Base-by-base conservation (phyloP, 1,140 invertebrate genomes). In the Habropoda laboriosa region DNA sequence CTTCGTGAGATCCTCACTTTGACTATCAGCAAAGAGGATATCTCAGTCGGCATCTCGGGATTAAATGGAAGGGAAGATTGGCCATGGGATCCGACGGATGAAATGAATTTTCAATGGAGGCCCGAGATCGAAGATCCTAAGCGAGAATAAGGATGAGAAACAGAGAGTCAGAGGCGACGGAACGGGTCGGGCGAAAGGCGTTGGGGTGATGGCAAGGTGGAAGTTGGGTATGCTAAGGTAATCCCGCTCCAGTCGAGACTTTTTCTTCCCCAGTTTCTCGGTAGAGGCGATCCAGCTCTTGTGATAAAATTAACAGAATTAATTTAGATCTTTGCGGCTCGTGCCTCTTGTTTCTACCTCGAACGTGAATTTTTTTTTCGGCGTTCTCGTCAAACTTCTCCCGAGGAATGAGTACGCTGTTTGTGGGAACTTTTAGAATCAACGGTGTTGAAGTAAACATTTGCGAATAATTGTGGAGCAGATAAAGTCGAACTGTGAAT, bases 101-200 rank as follows among this genome's bases (percentile, higher is more conserved):
- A 85, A 90, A 90, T 90, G 89, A 90, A 90, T 89, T 90, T 89
- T 90, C 89, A 89, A 90, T 89, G 83, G 78, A 86, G 73, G 77
- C 79, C n/a, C 49, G 47, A 64, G 78, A 80, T 75, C 73, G 68
- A 76, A 83, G 77, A 81, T 79, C 61, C 77, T 64, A 60, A 40
- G 42, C 68, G 61, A 72, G 60, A 64, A 72, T 61, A 66, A 63
- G 58, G 57, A 79, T 51, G 67, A 51, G 77, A 74, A 74, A 61
- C 70, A 79, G 58, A 72, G 68, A 53, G 30, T 30, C 24, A 38
- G 16, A 24, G 21, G 64, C n/a, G 16, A 58, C 18, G 60, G 53
- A 67, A 51, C 58, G 61, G 40, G 58, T 24, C 58, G 18, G 24
- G 21, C 8, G 32, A 55, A 32, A n/a, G 8, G n/a, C n/a, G n/a